These are phyloP conservation scores for Protonibea diacanthus DNA, from an alignment of 2,797 vertebrate species.

Conservation along the genomic window DNA sequence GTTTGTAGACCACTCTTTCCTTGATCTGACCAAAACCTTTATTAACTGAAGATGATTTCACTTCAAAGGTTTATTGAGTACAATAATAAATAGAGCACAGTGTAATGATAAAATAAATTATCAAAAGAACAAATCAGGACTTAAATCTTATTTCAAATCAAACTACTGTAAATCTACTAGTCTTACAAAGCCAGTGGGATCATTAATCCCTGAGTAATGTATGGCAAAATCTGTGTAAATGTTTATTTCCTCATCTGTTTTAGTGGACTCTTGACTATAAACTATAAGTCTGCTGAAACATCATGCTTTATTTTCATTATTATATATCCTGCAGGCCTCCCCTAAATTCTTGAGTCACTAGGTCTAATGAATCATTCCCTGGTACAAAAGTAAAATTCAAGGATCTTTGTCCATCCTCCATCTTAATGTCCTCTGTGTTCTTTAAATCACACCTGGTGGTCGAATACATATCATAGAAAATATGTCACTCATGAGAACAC, in stretches of 20 bases:
- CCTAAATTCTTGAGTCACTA: slow-evolving; percentile 12
- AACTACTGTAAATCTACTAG: background rate
- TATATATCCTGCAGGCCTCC: background rate
- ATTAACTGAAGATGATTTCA: background rate
- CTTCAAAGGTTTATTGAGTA: no score
- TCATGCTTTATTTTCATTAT: background rate
- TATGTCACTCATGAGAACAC: slow-evolving; percentile 19
- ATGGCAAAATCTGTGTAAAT: no score
- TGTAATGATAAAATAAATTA: background rate
- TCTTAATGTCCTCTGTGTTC: slow-evolving; percentile 39
- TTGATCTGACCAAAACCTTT: background rate
- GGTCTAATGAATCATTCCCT: background rate
- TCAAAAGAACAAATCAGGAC: background rate
- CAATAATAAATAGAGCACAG: background rate
- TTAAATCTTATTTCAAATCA: background rate
- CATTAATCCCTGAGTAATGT: background rate
- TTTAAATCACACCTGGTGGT: slow-evolving; percentile 16
- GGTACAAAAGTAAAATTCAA: slow-evolving; percentile 19
- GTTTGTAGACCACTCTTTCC: background rate
- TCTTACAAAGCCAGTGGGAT: background rate
- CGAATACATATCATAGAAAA: background rate
- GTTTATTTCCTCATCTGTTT: background rate
- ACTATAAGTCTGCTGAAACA: slow-evolving; percentile 5
- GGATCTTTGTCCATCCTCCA: slow-evolving; percentile 39
- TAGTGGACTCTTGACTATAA: background rate